phyloP scores from a whole-genome alignment of 2,888 invertebrate species.

The Dioctria linearis region DNA sequence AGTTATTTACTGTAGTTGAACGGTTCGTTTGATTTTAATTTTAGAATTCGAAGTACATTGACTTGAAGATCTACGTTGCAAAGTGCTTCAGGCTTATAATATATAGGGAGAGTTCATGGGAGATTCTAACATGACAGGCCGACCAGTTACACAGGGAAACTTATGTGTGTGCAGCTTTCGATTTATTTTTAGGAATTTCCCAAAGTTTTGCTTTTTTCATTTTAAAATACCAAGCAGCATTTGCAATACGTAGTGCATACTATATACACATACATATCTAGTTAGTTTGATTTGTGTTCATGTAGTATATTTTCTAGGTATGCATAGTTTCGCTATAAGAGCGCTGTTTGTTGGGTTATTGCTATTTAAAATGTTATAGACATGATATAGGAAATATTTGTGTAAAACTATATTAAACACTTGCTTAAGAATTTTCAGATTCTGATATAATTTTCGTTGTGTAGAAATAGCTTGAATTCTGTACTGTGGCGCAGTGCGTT shows the following conservation, averaged over 20 bases:
- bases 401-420: conserved; percentile 11
- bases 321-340: no score
- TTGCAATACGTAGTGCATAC: no score
- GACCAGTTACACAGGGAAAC: conserved; percentile 20
- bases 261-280: conserved; percentile 13
- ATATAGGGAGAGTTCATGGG: conserved; percentile 10
- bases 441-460: not conserved
- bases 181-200: conserved; percentile 54
- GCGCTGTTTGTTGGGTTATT: not conserved
- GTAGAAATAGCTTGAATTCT: conserved; percentile 3
- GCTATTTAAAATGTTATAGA: conserved; percentile 1
- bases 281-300: conserved; percentile 2
- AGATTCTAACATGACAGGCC: conserved; percentile 14
- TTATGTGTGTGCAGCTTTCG: conserved; percentile 34
- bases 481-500: not conserved
- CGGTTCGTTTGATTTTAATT: conserved; percentile 55
- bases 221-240: conserved; percentile 28
- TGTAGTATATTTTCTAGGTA: not conserved
- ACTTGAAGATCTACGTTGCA: conserved; percentile 35
- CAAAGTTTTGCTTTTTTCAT: conserved; percentile 26
- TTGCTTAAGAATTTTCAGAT: not conserved
- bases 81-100: not conserved
- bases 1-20: conserved; percentile 48
- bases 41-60: conserved; percentile 54
- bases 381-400: conserved; percentile 9